Conservation (phyloP, 2,797 vertebrate genomes). For the Calcarius lapponicus region DNA sequence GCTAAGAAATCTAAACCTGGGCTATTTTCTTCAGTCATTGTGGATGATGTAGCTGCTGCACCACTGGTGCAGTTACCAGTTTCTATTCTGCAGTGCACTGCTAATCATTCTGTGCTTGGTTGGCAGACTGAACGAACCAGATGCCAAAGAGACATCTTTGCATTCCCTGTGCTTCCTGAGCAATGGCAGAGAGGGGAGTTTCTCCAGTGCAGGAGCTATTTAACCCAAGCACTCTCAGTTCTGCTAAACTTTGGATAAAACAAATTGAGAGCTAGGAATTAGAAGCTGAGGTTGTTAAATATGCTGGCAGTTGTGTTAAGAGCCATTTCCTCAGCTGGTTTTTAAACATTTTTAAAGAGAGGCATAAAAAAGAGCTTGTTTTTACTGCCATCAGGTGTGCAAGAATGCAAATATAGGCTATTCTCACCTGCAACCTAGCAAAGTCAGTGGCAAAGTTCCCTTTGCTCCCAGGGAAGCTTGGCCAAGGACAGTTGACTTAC, state of each 20-base stretch:
- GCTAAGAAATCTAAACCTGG: background rate
- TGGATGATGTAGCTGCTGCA: background rate
- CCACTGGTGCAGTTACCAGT: background rate
- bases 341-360: conserved; percentile 20
- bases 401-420: background rate
- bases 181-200: background rate
- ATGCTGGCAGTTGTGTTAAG: conserved; percentile 12
- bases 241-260: conserved; percentile 28
- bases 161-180: background rate
- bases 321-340: conserved; percentile 10
- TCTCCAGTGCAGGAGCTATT: conserved; percentile 12
- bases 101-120: background rate
- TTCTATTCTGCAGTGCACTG: background rate
- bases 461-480: background rate
- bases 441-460: background rate
- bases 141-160: conserved; percentile 23
- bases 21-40: background rate
- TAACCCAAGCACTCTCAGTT: conserved; percentile 20
- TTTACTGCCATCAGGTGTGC: conserved; percentile 47
- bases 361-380: conserved; percentile 19
- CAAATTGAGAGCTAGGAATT: conserved; percentile 1
- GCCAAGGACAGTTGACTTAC: background rate
- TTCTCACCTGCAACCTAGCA: conserved; percentile 5
- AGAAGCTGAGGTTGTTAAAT: conserved; percentile 16
- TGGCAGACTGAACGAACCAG: background rate